Base-by-base conservation (phyloP, 64 coral and sea anemone species). In the Dendronephthya gigantea region DNA sequence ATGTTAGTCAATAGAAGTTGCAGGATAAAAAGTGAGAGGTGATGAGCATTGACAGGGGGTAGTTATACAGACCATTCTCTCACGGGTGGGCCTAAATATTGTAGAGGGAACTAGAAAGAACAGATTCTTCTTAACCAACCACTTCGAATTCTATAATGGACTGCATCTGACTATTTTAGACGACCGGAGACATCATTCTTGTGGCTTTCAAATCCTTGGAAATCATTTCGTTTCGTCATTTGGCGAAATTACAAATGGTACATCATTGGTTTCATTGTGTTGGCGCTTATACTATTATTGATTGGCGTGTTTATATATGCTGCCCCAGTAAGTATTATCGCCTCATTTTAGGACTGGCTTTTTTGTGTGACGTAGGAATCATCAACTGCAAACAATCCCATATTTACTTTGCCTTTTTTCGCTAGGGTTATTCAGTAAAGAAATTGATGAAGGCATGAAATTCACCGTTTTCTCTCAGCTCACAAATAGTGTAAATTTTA, bases 381-480 rank as follows among this genome's bases (percentile, higher is more conserved):
- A n/a, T n/a, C n/a, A n/a, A n/a, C n/a, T n/a, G n/a, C n/a, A n/a
- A n/a, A n/a, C n/a, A n/a, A n/a, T n/a, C n/a, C n/a, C n/a, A n/a
- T n/a, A n/a, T 49, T 39, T 82, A n/a, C 15, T 45, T 76, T 4
- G 50, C 32, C 48, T 39, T 23, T 84, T 8, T 83, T 82, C 88
- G 1, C n/a, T 47, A 97, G 94, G 94, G 94, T 36, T 97, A 97
- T 50, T 87, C 94, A 11, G 84, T 97, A 50, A 97, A 97, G 86
- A 97, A 93, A 68, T 81, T 97, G 81, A 87, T 97, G 49, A 68
- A 39, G 27, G 36, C 72, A 29, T 79, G 36, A 79, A 9, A 4
- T 45, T 45, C 11, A 6, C 11, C 4, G 41, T 11, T 45, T 4
- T 45, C 4, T 6, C 11, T 45, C 4, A 45, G 4, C 4, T 45